Percentiles rank a stretch among this genome's conserved stretches.
These are phyloP conservation scores for Eriosoma lanigerum DNA, from an alignment of 1,140 invertebrate species.

Conservation along the genomic window DNA sequence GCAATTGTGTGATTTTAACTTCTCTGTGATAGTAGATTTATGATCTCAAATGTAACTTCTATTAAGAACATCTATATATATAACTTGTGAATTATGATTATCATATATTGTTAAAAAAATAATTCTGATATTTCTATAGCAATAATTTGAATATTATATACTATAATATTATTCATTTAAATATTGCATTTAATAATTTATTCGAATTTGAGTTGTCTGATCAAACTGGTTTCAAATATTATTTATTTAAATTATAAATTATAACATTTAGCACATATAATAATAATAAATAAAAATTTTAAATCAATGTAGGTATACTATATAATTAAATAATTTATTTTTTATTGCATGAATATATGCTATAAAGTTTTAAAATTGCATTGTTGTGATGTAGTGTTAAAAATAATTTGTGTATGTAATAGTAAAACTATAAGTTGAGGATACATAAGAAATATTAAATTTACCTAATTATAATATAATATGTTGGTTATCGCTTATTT, in stretches of 20 bases:
- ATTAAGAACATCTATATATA: neutral
- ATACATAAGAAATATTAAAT: neutral
- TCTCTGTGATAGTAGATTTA: no score
- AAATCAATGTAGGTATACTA: neutral
- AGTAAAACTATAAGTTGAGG: no score
- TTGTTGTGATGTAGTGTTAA: neutral
- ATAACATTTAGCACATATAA: slow-evolving; percentile 15
- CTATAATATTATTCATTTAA: no score
- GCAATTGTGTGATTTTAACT: no score
- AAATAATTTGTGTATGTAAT: no score
- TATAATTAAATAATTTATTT: slow-evolving; percentile 6
- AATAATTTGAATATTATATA: no score
- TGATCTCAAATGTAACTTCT: no score
- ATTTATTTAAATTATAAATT: slow-evolving; percentile 24
- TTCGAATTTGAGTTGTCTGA: no score
- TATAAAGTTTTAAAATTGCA: neutral
- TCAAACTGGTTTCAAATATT: slow-evolving; percentile 11
- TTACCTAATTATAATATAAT: neutral
- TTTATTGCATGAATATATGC: neutral
- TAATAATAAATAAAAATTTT: neutral
- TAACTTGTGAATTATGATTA: neutral
- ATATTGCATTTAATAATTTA: no score
- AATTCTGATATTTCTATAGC: neutral
- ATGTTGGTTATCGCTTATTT: neutral
- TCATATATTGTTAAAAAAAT: neutral